phyloP scores from a whole-genome alignment of 1,140 invertebrate genomes.

The Catajapyx aquilonaris region DNA sequence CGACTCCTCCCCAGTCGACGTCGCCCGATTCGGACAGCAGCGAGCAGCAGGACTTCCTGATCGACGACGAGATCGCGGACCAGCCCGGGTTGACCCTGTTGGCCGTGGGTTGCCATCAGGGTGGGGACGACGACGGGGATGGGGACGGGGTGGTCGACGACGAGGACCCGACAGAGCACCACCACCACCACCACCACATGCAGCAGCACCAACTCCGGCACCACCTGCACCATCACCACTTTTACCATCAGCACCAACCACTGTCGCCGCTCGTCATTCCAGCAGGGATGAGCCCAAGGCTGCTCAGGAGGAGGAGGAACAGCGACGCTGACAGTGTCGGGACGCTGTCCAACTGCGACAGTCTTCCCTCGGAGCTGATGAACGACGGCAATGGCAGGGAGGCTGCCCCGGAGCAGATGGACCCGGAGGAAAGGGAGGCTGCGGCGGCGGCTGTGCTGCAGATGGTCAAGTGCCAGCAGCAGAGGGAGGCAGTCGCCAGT shows the following conservation, averaged over 20 bases:
- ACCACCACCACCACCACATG: too few relatives aligned
- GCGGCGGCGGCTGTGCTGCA: too few relatives aligned
- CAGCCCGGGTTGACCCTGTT: slow-evolving; percentile 16
- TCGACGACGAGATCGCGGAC: slow-evolving; percentile 19
- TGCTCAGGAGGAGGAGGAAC: background rate
- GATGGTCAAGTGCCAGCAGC: too few relatives aligned
- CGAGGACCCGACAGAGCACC: too few relatives aligned
- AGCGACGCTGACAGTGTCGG: background rate
- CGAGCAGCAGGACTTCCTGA: slow-evolving; percentile 15
- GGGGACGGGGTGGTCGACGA: too few relatives aligned
- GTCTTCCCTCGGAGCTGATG: background rate
- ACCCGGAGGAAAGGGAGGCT: background rate
- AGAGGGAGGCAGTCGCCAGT: too few relatives aligned
- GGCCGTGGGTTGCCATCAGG: background rate
- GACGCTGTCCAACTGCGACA: background rate
- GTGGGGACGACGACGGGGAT: background rate
- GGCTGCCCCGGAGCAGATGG: too few relatives aligned
- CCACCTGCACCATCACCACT: background rate
- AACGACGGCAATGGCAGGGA: background rate
- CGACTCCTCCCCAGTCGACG: too few relatives aligned
- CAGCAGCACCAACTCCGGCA: background rate
- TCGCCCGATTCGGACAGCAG: too few relatives aligned
- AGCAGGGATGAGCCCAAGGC: background rate
- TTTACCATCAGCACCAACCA: background rate
- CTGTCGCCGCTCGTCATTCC: background rate